These are phyloP conservation scores for Zenarchopterus dispar DNA, from an alignment of 2,797 vertebrate genomes.

Conservation along the genomic window DNA sequence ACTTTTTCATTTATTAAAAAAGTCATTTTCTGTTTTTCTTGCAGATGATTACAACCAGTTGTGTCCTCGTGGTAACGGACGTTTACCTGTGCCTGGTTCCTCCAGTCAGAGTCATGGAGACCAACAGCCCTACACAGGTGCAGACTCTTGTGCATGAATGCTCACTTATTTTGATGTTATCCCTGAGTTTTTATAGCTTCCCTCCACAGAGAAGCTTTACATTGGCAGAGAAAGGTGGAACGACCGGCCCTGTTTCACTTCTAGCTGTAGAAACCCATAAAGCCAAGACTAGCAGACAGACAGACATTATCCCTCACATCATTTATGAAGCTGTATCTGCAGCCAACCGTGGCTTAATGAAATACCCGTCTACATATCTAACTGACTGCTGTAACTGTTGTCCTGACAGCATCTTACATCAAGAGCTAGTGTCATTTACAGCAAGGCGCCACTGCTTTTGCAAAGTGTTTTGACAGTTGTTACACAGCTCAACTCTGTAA, in stretches of 20 bases:
- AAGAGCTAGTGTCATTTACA: too few species aligned
- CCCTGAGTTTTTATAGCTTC: slow-evolving; percentile 28
- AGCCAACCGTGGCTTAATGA: too few species aligned
- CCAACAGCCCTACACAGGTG: slow-evolving; percentile 74
- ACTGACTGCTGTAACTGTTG: too few species aligned
- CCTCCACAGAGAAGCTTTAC: slow-evolving; percentile 1
- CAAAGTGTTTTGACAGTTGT: background rate
- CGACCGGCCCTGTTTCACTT: slow-evolving; percentile 33
- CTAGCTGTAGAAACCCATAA: slow-evolving; percentile 14
- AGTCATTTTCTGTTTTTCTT: slow-evolving; percentile 28
- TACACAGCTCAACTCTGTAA: slow-evolving; percentile 13
- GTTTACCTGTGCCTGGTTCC: slow-evolving; percentile 61
- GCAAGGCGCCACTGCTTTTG: too few species aligned
- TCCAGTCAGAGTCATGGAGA: slow-evolving; percentile 54
- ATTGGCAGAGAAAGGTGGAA: slow-evolving; percentile 26
- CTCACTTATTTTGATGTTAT: slow-evolving; percentile 25
- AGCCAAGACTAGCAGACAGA: too few species aligned
- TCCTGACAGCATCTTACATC: too few species aligned
- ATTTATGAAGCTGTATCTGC: too few species aligned
- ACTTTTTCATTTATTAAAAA: slow-evolving; percentile 8
- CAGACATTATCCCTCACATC: too few species aligned
- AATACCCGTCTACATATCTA: too few species aligned
- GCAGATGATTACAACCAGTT: slow-evolving; percentile 80
- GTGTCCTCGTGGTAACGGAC: slow-evolving; percentile 81
- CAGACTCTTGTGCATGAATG: slow-evolving; percentile 10